Evolutionary conservation across 2,888 invertebrate species (phyloP).

Genomic region (Pyrgus malvae): DNA sequence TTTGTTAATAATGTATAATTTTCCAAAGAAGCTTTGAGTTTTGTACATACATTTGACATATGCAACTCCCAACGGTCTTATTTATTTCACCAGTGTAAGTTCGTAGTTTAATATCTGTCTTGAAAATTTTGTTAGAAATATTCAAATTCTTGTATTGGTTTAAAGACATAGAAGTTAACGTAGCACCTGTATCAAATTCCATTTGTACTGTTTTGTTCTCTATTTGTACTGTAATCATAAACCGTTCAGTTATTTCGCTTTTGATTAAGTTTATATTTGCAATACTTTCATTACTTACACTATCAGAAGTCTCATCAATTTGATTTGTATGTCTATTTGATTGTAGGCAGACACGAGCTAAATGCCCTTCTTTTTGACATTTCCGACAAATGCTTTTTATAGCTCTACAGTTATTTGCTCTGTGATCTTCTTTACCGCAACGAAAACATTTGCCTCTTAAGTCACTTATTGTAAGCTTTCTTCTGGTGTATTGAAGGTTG

Average conservation of each 20-base stretch:
- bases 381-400: not conserved
- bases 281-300: not conserved
- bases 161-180: not conserved
- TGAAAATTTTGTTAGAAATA: not conserved
- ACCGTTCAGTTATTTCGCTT: not conserved
- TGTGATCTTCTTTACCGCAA: not conserved
- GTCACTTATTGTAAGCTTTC: not conserved
- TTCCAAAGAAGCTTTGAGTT: not conserved
- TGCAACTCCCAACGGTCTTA: not conserved
- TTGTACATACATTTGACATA: not conserved
- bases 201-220: not conserved
- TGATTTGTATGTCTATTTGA: not conserved
- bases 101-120: not conserved
- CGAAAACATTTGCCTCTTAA: not conserved
- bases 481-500: no score
- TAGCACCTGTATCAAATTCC: slow-evolving; percentile 3
- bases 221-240: not conserved
- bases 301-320: not conserved
- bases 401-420: not conserved
- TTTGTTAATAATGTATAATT: not conserved
- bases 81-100: not conserved
- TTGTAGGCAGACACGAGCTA: not conserved
- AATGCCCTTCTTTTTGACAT: slow-evolving; percentile 4
- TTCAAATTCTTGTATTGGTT: not conserved
- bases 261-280: not conserved